Evolutionary conservation across 2,888 invertebrate genomes (phyloP), one percentile per base, ranked within the genome.

Genomic region (Nephrotoma appendiculata): DNA sequence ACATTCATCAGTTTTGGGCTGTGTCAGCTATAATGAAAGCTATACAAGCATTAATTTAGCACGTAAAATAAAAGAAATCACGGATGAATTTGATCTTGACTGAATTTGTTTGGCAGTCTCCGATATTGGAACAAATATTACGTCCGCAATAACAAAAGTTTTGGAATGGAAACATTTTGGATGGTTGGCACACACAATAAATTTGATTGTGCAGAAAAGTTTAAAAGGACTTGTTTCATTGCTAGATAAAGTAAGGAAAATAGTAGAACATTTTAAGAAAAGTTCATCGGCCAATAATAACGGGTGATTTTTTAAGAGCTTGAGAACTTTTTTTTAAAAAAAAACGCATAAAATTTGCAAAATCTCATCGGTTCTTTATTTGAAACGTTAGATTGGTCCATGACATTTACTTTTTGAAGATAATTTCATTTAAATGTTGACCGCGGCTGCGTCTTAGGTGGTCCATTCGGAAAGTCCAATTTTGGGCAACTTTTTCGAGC

Each of bases 41-140:
- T 89, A 90, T 87, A 89, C 89, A 6, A 88, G 88, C 44, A 87
- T 48, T 71, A 89, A 90, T 88, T 88, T 90, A 45, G 89, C 89
- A 5, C 48, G 43, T 2, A 88, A 88, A 87, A 83, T 89, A 19
- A 88, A 87, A 85, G 86, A 87, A 87, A 87, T 89, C 6, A 87
- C 88, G 15, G 83, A 11, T 15, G 88, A 90, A 86, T 90, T 89
- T 89, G 86, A 87, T 5, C 83, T 90, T 43, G 86, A 88, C 86
- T 86, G 88, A 89, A 88, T 90, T 87, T 19, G 89, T 9, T 43
- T 89, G 12, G 88, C 88, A 2, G 88, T 90, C 83, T 87, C 89
- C 7, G 88, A 88, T 83, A 88, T 88, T 86, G 88, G 87, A 19
- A 83, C 83, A 6, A 88, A 87, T 71, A 86, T 88, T 3, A 88